A percentile compares a stretch with the other conserved stretches of the same genome.
Conservation (phyloP, 2,888 invertebrate species). For the Scaptomyza flava region DNA sequence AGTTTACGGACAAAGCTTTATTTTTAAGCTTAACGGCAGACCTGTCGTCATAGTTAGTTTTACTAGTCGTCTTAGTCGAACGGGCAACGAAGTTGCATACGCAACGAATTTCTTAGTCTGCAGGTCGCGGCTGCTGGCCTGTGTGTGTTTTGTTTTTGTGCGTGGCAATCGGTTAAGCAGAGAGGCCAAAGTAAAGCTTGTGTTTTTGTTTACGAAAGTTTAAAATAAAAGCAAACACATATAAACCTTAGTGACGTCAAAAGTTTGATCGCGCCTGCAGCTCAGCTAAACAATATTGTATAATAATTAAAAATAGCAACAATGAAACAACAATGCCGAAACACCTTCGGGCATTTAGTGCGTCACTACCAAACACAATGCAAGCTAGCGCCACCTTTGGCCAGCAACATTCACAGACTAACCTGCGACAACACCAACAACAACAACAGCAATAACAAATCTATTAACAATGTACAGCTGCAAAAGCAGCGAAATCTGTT, state of each 20-base stretch:
- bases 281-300: conserved; percentile 8
- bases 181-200: conserved; percentile 39
- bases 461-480: background rate
- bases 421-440: conserved; percentile 9
- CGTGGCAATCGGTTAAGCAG: conserved; percentile 39
- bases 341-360: conserved; percentile 41
- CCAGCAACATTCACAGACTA: conserved; percentile 23
- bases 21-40: conserved; percentile 6
- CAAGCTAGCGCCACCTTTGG: conserved; percentile 6
- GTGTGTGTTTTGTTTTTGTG: conserved; percentile 35
- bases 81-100: conserved; percentile 58
- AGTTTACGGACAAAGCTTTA: conserved; percentile 30
- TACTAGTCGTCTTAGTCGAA: conserved; percentile 45
- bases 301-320: conserved; percentile 20
- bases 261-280: conserved; percentile 29
- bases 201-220: conserved; percentile 50
- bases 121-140: conserved; percentile 53
- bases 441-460: conserved; percentile 12
- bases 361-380: conserved; percentile 35
- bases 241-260: conserved; percentile 48
- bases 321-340: conserved; percentile 49
- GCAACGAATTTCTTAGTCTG: conserved; percentile 53
- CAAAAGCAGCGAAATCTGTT: conserved; percentile 14
- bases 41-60: conserved; percentile 17
- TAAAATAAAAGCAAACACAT: conserved; percentile 1